phyloP scores from a whole-genome alignment of 64 coral and sea anemone genomes.

The Catalaphyllia jardinei region DNA sequence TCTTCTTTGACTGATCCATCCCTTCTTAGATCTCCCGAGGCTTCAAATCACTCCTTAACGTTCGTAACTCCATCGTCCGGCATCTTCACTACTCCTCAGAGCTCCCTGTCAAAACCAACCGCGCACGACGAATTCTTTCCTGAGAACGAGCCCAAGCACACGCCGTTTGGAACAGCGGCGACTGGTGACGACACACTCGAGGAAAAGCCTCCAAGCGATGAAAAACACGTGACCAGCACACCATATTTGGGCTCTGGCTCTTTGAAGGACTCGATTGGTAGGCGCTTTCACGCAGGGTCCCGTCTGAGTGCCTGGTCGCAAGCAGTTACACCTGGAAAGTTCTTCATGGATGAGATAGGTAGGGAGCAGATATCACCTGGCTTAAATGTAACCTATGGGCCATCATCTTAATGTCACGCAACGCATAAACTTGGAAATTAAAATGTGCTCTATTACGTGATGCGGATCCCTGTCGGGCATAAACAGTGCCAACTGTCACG shows the following conservation, averaged over 20 bases:
- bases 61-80: slow-evolving; percentile 25
- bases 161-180: background rate
- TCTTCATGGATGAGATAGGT: background rate
- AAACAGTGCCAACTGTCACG: too few species aligned
- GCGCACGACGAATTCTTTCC: background rate
- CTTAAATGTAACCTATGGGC: background rate
- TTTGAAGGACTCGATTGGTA: background rate
- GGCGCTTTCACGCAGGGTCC: background rate
- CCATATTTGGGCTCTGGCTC: slow-evolving; percentile 20
- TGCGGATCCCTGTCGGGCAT: too few species aligned
- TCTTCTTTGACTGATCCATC: background rate
- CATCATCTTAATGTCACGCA: too few species aligned
- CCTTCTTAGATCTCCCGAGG: background rate
- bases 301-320: background rate
- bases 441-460: too few species aligned
- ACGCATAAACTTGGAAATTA: too few species aligned
- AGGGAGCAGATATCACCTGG: background rate
- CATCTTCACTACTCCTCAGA: slow-evolving; percentile 9
- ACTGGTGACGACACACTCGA: background rate
- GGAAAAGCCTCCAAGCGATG: slow-evolving; percentile 28
- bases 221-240: slow-evolving; percentile 43
- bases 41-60: slow-evolving; percentile 6
- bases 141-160: background rate
- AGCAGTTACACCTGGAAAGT: background rate
- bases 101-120: background rate